Conservation (phyloP, 2,113 vertebrate species). For the Trematocara variabile region DNA sequence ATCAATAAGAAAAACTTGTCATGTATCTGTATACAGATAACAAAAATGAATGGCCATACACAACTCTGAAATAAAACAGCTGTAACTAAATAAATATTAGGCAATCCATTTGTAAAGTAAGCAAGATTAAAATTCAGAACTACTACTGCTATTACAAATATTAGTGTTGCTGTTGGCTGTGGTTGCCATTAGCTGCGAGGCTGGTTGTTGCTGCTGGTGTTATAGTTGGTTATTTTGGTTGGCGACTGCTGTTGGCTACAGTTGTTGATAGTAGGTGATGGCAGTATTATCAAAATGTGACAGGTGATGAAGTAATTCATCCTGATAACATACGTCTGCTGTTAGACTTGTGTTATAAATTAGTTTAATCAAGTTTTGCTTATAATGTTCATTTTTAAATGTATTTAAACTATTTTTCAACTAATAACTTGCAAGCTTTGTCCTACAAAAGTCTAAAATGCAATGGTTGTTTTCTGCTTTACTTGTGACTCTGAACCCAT, state of each 20-base stretch:
- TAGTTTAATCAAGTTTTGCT: neutral
- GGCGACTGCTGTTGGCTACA: neutral
- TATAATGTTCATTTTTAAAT: neutral
- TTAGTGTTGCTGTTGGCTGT: neutral
- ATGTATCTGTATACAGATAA: neutral
- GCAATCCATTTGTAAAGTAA: neutral
- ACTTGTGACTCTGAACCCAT: neutral
- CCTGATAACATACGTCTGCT: neutral
- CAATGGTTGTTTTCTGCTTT: neutral
- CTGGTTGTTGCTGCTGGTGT: neutral
- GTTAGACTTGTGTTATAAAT: neutral
- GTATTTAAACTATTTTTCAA: neutral
- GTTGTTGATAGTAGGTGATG: neutral
- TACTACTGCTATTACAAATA: neutral
- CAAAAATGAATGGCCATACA: neutral
- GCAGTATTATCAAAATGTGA: neutral
- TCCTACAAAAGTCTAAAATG: neutral
- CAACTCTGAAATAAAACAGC: neutral
- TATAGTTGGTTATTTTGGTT: neutral
- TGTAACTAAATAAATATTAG: neutral
- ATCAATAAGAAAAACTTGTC: neutral
- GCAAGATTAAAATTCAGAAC: neutral
- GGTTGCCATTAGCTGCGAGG: neutral
- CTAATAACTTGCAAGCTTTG: neutral
- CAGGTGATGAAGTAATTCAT: neutral